Evolutionary conservation across 2,888 invertebrate genomes (phyloP).

Genomic region (Oxystoma pomonae): DNA sequence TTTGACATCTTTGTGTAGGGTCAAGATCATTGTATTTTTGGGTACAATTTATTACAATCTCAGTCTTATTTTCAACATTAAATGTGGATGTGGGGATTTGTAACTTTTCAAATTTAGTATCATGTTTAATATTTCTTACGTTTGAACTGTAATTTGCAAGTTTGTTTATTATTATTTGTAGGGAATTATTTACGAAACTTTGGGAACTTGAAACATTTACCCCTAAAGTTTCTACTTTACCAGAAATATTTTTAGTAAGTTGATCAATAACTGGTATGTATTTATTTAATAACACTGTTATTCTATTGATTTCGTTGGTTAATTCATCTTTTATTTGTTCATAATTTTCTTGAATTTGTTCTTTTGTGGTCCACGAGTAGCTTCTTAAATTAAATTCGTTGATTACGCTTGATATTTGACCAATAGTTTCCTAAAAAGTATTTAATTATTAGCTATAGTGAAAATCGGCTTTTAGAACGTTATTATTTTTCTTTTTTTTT

Average conservation of each 20-base stretch:
- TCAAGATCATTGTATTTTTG: too few relatives aligned
- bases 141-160: too few relatives aligned
- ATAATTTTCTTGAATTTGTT: neutral
- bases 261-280: neutral
- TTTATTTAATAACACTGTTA: neutral
- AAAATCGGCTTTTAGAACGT: too few relatives aligned
- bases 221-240: neutral
- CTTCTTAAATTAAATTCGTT: conserved; percentile 6
- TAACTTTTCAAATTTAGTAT: too few relatives aligned
- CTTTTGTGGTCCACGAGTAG: neutral
- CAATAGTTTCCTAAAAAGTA: conserved; percentile 8
- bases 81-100: too few relatives aligned
- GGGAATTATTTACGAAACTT: neutral
- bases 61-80: too few relatives aligned
- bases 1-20: too few relatives aligned
- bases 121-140: too few relatives aligned
- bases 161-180: too few relatives aligned
- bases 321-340: neutral
- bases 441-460: too few relatives aligned
- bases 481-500: too few relatives aligned
- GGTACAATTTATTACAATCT: too few relatives aligned
- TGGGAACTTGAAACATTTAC: neutral
- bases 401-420: conserved; percentile 7
- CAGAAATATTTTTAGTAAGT: neutral
- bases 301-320: neutral